These are phyloP conservation scores for Lanius collurio DNA, from an alignment of 2,113 vertebrate species.

Conservation along the genomic window DNA sequence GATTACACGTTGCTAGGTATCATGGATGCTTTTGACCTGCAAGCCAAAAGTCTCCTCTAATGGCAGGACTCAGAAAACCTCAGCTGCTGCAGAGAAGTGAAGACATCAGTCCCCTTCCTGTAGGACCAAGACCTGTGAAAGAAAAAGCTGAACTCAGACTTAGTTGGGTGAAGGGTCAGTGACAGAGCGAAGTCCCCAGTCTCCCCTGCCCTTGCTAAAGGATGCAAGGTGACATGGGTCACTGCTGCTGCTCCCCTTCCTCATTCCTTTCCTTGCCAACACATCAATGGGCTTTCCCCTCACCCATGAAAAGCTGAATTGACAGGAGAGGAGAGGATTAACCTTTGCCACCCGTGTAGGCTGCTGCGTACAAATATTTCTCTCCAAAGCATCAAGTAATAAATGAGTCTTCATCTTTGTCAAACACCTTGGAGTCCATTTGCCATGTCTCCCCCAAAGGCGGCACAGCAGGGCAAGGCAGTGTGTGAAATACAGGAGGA, in stretches of 20 bases:
- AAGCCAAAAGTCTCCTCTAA: background rate
- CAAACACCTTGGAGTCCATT: conserved; percentile 49
- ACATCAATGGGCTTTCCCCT: background rate
- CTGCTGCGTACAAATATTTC: conserved; percentile 30
- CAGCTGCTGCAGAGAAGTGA: background rate
- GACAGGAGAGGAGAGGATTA: conserved; percentile 51
- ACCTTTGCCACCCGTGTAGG: conserved; percentile 28
- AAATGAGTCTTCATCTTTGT: conserved; percentile 58
- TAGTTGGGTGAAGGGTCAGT: background rate
- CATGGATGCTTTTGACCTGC: background rate
- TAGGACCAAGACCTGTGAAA: background rate
- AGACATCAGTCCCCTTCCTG: background rate
- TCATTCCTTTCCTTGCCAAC: background rate
- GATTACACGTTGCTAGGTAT: background rate
- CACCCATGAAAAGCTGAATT: background rate
- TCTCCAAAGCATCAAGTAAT: conserved; percentile 46
- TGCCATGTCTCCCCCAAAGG: conserved; percentile 33
- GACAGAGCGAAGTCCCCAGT: background rate
- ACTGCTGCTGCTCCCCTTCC: background rate
- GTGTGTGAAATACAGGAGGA: conserved; percentile 41
- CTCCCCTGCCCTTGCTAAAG: background rate
- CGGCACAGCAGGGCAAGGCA: background rate
- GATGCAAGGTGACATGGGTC: accelerated
- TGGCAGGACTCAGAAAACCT: background rate
- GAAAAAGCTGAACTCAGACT: background rate